These are phyloP conservation scores for Nylanderia fulva DNA, from an alignment of 1,140 invertebrate species.

Conservation along the genomic window DNA sequence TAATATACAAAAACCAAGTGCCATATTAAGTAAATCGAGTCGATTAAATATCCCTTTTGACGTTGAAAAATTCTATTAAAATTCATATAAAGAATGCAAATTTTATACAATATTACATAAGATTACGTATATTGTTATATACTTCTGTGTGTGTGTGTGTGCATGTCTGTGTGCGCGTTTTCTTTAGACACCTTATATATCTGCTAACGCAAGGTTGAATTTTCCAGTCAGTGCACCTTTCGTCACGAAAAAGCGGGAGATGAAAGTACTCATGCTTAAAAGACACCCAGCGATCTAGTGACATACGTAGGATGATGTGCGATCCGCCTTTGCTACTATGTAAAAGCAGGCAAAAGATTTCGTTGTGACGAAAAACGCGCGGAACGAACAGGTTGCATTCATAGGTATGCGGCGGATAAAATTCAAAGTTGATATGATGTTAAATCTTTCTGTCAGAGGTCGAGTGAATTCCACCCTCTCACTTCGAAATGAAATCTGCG, in stretches of 20 bases:
- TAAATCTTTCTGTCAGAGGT: slow-evolving; percentile 59
- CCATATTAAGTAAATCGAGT: too few relatives aligned
- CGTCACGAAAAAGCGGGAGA: slow-evolving; percentile 23
- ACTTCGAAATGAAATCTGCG: not conserved
- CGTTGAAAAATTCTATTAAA: too few relatives aligned
- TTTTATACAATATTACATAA: not conserved
- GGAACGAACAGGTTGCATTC: slow-evolving; percentile 15
- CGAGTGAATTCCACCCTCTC: not conserved
- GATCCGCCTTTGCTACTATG: slow-evolving; percentile 14
- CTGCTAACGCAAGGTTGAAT: not conserved
- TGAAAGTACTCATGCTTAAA: slow-evolving; percentile 35
- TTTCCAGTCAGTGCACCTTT: slow-evolving; percentile 26
- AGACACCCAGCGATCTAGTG: slow-evolving; percentile 41
- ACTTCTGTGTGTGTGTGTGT: not conserved
- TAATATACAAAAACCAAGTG: too few relatives aligned
- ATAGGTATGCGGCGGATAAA: slow-evolving; percentile 43
- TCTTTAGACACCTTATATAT: not conserved
- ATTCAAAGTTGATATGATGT: slow-evolving; percentile 43
- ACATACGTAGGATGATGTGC: slow-evolving; percentile 28
- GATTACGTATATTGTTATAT: not conserved
- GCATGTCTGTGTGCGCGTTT: too few relatives aligned
- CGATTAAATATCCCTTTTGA: too few relatives aligned
- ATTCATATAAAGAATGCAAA: too few relatives aligned
- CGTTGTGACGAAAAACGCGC: slow-evolving; percentile 11
- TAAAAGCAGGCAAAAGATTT: slow-evolving; percentile 19